These are phyloP conservation scores for Martes martes DNA, from an alignment of 2,113 vertebrate genomes.

Conservation along the genomic window DNA sequence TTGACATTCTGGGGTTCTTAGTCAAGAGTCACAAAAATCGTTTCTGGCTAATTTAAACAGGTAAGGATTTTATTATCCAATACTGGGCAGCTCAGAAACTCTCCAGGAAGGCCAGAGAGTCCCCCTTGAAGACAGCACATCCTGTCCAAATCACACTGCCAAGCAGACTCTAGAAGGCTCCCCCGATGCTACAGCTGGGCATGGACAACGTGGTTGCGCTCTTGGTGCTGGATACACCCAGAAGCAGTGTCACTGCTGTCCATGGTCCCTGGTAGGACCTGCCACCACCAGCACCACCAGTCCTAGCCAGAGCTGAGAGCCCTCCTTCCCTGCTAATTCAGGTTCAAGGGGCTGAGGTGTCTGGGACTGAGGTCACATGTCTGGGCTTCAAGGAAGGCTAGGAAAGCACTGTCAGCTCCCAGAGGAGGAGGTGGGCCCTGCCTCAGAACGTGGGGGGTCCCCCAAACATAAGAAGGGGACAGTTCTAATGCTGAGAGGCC, in stretches of 20 bases:
- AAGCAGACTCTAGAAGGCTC: background rate
- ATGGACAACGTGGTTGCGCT: background rate
- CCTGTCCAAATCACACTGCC: background rate
- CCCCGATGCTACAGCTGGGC: no score
- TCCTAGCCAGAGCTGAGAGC: background rate
- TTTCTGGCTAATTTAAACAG: background rate
- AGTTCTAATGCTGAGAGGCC: background rate
- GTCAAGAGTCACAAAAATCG: background rate
- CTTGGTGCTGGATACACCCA: background rate
- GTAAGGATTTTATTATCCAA: background rate
- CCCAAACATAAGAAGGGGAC: background rate
- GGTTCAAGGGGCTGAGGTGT: background rate
- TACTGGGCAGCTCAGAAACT: background rate
- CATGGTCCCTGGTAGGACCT: background rate
- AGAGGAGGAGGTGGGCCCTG: no score
- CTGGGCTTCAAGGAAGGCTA: background rate
- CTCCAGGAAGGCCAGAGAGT: background rate
- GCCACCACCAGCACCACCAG: background rate
- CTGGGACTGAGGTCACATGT: background rate
- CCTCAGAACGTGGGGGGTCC: background rate
- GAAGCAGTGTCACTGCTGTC: background rate
- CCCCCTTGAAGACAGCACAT: background rate
- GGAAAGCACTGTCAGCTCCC: background rate
- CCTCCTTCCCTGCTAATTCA: background rate
- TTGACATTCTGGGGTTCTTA: background rate